These are phyloP conservation scores for Erebia epiphron DNA, from an alignment of 2,888 invertebrate species.

Conservation along the genomic window DNA sequence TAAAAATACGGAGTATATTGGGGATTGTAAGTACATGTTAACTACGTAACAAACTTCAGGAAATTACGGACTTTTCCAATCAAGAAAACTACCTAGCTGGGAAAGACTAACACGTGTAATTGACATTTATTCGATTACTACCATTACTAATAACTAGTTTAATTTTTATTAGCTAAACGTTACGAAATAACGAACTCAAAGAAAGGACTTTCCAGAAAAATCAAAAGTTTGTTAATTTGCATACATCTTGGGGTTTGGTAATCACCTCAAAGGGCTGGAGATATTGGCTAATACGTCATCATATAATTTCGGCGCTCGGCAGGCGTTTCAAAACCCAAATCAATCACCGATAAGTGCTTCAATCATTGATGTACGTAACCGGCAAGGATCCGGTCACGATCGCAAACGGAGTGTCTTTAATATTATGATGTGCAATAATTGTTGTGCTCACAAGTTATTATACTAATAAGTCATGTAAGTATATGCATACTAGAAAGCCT, in stretches of 20 bases:
- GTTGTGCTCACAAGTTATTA: conserved; percentile 24
- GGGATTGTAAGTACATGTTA: too few relatives aligned
- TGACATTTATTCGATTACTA: too few relatives aligned
- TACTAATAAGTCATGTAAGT: conserved; percentile 12
- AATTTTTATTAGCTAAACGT: too few relatives aligned
- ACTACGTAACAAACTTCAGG: too few relatives aligned
- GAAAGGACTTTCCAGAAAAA: too few relatives aligned
- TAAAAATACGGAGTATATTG: too few relatives aligned
- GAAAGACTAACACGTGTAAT: too few relatives aligned
- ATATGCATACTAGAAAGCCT: too few relatives aligned
- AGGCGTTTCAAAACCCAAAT: conserved; percentile 40
- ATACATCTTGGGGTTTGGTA: not conserved
- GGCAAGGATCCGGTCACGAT: conserved; percentile 40
- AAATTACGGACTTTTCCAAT: too few relatives aligned
- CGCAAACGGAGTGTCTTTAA: conserved; percentile 30
- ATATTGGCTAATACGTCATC: conserved; percentile 38
- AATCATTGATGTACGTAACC: conserved; percentile 34
- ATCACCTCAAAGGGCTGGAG: conserved; percentile 24
- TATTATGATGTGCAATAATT: conserved; percentile 22
- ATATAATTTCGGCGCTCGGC: conserved; percentile 31
- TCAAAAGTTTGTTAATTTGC: not conserved
- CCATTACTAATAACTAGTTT: too few relatives aligned
- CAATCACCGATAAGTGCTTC: conserved; percentile 41
- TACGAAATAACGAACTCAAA: too few relatives aligned
- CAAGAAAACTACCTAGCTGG: too few relatives aligned